Base-by-base conservation (phyloP, 1,140 invertebrate genomes). In the Hyles euphorbiae region DNA sequence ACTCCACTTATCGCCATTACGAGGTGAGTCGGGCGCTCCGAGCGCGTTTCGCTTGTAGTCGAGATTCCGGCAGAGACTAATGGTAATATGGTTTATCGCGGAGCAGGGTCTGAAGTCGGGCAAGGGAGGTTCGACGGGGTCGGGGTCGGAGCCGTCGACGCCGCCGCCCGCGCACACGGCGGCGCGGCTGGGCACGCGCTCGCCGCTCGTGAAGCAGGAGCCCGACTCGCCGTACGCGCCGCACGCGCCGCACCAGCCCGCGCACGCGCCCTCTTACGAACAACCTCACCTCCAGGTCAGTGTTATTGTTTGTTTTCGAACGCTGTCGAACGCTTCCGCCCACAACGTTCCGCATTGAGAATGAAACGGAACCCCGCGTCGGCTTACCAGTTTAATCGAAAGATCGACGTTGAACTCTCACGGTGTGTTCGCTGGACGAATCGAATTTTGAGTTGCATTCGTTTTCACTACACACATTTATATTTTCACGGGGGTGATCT, bases 41-140 rank as follows among this genome's bases (percentile, higher is more conserved):
- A n/a, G 3, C 22, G 10, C 12, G 48, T 22, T 45, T 45, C 44
- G 22, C 2, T 22, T 45, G n/a, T 2, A 45, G 7, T 2, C 7
- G 43, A 45, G 43, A 45, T 45, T 45, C 7, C n/a, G 7, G 7
- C 7, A 33, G 1, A 51, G 33, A 51, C 7, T 6, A 54, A 9
- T 45, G 22, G 54, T 50, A 44, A 34, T 47, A 48, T 5, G 32
- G 32, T 44, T 57, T 50, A 51, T 50, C 12, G 34, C 46, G 32
- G 45, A 56, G 32, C 64, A 75, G 71, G 57, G 64, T 32, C 69
- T 78, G 53, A 87, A 87, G 63, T 70, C 63, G 11, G 70, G 63
- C 78, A 94, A 94, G 91, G 89, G 93, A 83, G 93, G 93, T 80
- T 91, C 91, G 71, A 94, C 81, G 56, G 84, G 82, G 10, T 85